Percentiles rank a stretch among this genome's conserved stretches.
These are phyloP conservation scores for Schrankia costaestrigalis DNA, from an alignment of 2,888 invertebrate species.

Conservation along the genomic window DNA sequence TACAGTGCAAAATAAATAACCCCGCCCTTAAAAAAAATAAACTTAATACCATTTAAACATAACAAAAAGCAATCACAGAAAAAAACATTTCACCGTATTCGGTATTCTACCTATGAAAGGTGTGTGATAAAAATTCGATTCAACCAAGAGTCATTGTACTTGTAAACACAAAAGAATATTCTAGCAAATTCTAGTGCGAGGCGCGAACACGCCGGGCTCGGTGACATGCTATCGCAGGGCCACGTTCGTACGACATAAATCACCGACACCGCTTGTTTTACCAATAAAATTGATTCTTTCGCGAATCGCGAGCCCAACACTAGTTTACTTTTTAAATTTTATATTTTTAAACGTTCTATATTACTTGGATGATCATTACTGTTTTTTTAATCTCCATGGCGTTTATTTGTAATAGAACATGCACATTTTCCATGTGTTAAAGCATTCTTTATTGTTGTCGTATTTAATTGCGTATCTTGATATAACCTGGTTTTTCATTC, in stretches of 20 bases:
- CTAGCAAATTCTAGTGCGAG: constrained; percentile 69
- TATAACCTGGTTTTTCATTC: too few relatives aligned
- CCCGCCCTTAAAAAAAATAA: too few relatives aligned
- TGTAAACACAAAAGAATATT: constrained; percentile 68
- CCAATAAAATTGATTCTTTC: constrained; percentile 77
- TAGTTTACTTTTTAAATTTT: constrained; percentile 37
- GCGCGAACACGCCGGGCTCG: constrained; percentile 62
- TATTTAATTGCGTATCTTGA: too few relatives aligned
- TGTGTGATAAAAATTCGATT: constrained; percentile 25
- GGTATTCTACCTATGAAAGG: constrained; percentile 8
- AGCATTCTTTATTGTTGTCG: not conserved
- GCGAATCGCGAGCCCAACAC: constrained; percentile 48
- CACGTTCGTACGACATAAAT: constrained; percentile 73
- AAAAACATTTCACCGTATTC: not conserved
- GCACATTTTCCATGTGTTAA: not conserved
- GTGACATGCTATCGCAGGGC: constrained; percentile 69
- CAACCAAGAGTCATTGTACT: constrained; percentile 43
- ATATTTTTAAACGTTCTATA: constrained; percentile 26
- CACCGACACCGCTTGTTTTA: constrained; percentile 71
- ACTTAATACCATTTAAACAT: too few relatives aligned
- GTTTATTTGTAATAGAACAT: too few relatives aligned
- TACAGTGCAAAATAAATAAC: too few relatives aligned
- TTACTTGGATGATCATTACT: not conserved
- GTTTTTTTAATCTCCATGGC: not conserved
- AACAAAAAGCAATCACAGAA: not conserved